These are phyloP conservation scores for Papio anubis DNA, from an alignment of 2,113 vertebrate species.

Conservation along the genomic window DNA sequence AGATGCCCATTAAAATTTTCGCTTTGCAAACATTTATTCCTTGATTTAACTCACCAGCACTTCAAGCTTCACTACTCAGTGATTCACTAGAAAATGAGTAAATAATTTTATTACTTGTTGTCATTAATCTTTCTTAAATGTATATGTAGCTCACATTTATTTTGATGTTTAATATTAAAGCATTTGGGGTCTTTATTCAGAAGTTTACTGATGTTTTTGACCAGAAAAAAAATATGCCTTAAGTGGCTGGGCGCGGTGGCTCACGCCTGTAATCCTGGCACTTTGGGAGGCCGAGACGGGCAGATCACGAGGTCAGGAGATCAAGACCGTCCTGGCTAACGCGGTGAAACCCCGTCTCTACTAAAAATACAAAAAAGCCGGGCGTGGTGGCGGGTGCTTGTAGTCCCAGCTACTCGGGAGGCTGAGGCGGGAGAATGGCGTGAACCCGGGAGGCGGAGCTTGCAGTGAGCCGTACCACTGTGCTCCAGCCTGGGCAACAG, in stretches of 20 bases:
- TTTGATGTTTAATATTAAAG: not conserved
- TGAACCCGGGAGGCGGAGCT: too few relatives aligned
- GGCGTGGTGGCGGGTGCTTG: fast-evolving
- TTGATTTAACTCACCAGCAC: not conserved
- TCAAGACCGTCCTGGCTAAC: too few relatives aligned
- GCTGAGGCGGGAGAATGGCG: too few relatives aligned
- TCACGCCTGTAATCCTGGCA: too few relatives aligned
- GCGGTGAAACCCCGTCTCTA: fast-evolving
- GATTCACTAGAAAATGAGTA: not conserved
- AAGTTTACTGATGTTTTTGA: not conserved
- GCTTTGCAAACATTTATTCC: not conserved
- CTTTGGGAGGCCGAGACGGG: too few relatives aligned
- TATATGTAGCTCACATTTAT: not conserved
- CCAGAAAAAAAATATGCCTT: not conserved
- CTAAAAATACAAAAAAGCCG: too few relatives aligned
- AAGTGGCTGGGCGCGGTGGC: too few relatives aligned
- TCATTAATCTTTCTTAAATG: not conserved
- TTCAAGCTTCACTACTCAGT: not conserved
- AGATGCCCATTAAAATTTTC: not conserved
- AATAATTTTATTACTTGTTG: not conserved
- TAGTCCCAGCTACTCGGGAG: too few relatives aligned
- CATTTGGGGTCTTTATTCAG: not conserved
- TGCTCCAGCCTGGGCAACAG: too few relatives aligned
- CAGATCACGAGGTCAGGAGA: too few relatives aligned
- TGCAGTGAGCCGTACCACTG: fast-evolving